Evolutionary conservation across 2,888 invertebrate genomes (phyloP).

Genomic region (Anthrax anthrax): DNA sequence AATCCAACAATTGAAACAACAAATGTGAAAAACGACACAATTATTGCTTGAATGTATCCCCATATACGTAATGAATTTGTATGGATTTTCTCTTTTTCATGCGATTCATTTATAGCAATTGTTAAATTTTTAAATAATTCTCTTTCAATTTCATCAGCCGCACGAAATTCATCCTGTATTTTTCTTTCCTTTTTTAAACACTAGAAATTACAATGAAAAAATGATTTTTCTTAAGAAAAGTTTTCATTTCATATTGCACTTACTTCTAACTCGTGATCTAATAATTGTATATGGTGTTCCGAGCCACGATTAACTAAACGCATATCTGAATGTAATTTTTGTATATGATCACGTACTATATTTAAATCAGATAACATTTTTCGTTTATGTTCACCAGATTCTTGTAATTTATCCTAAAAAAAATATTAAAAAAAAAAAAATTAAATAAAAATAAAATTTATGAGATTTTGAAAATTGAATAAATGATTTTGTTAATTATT

Average conservation of each 20-base stretch:
- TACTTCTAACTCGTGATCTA: constrained; percentile 3
- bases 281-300: constrained; percentile 6
- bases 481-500: background rate
- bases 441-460: background rate
- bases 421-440: background rate
- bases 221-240: too few species aligned
- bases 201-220: background rate
- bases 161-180: constrained; percentile 44
- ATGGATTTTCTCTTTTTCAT: constrained; percentile 68
- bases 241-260: background rate
- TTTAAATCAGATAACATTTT: constrained; percentile 3
- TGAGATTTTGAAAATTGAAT: background rate
- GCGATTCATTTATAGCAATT: constrained; percentile 61
- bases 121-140: constrained; percentile 59
- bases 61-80: constrained; percentile 48
- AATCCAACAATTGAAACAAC: constrained; percentile 5
- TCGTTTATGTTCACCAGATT: constrained; percentile 6
- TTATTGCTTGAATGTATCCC: constrained; percentile 7
- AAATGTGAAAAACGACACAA: constrained; percentile 7
- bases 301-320: constrained; percentile 3
- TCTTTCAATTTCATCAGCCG: constrained; percentile 58
- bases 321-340: constrained; percentile 6
- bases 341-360: constrained; percentile 4
- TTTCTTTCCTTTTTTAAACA: constrained; percentile 40
- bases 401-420: constrained; percentile 7